A percentile compares a stretch with the other conserved stretches of the same genome.
Evolutionary conservation across 2,888 invertebrate genomes (phyloP).

Genomic region (Pseudoips prasinana): DNA sequence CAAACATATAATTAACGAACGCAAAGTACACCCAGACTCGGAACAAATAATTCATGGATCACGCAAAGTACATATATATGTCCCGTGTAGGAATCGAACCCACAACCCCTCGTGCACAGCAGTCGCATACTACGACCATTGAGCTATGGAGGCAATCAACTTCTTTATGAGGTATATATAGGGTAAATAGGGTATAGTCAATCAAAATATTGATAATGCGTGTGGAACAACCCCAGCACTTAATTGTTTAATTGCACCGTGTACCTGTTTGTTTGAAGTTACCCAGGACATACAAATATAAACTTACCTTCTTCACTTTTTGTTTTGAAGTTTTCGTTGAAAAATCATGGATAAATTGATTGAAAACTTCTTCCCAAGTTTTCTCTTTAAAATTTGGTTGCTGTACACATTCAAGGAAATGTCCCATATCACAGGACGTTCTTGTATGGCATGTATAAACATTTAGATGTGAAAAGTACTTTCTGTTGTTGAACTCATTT

Average conservation of each 20-base stretch:
- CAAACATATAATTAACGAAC: too few relatives aligned
- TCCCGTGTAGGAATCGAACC: neutral
- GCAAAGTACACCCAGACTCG: too few relatives aligned
- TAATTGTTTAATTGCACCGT: too few relatives aligned
- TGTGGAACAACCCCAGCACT: neutral
- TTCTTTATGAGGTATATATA: neutral
- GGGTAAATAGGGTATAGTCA: neutral
- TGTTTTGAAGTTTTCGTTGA: too few relatives aligned
- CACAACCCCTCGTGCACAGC: neutral
- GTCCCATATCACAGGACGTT: too few relatives aligned
- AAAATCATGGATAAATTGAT: too few relatives aligned
- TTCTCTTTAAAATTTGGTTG: neutral
- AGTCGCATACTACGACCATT: neutral
- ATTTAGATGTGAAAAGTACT: neutral
- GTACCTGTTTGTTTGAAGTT: too few relatives aligned
- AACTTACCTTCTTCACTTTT: too few relatives aligned
- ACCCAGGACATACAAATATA: too few relatives aligned
- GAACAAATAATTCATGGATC: too few relatives aligned
- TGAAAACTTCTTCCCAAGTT: too few relatives aligned
- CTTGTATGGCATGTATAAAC: too few relatives aligned
- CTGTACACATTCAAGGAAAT: slow-evolving; percentile 1
- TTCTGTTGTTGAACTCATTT: slow-evolving; percentile 2
- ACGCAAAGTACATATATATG: neutral
- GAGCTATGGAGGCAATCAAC: neutral
- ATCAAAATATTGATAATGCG: slow-evolving; percentile 1